These are phyloP conservation scores for Phalacrocorax aristotelis DNA, from an alignment of 2,113 vertebrate species.

Conservation along the genomic window DNA sequence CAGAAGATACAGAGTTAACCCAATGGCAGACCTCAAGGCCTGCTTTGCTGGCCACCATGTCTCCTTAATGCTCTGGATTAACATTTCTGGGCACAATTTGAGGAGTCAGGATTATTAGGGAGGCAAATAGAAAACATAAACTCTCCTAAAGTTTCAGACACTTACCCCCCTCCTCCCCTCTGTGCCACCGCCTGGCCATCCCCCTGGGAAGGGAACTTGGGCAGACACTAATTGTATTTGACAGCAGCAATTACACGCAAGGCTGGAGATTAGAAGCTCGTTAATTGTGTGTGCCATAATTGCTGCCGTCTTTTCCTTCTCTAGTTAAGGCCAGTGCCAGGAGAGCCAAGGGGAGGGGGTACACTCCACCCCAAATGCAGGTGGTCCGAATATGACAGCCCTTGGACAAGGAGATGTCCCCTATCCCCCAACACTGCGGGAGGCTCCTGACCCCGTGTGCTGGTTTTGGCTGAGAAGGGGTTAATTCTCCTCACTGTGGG, in stretches of 20 bases:
- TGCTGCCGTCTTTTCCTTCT: constrained; percentile 57
- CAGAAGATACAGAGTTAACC: background rate
- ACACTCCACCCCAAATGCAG: constrained; percentile 18
- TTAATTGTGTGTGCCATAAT: constrained; percentile 66
- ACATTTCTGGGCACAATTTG: background rate
- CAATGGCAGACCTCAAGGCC: background rate
- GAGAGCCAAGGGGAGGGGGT: background rate
- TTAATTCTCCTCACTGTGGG: no score
- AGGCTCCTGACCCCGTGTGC: background rate
- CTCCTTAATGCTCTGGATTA: background rate
- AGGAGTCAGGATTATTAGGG: background rate
- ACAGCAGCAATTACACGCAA: constrained; percentile 77
- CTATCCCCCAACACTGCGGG: background rate
- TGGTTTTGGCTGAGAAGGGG: no score
- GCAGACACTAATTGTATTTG: constrained; percentile 70
- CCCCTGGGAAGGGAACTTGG: constrained; percentile 53
- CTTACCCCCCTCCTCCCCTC: background rate
- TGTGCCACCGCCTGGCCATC: background rate
- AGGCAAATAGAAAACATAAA: constrained; percentile 26
- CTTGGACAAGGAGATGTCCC: background rate
- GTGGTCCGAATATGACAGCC: constrained; percentile 22
- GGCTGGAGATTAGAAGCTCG: constrained; percentile 68
- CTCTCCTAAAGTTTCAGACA: constrained; percentile 51
- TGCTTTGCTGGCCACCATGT: background rate
- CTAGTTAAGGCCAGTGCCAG: constrained; percentile 21